Percentiles rank a stretch among this genome's conserved stretches.
Conservation (phyloP, 2,797 vertebrate genomes). For the Clarias fuscus region DNA sequence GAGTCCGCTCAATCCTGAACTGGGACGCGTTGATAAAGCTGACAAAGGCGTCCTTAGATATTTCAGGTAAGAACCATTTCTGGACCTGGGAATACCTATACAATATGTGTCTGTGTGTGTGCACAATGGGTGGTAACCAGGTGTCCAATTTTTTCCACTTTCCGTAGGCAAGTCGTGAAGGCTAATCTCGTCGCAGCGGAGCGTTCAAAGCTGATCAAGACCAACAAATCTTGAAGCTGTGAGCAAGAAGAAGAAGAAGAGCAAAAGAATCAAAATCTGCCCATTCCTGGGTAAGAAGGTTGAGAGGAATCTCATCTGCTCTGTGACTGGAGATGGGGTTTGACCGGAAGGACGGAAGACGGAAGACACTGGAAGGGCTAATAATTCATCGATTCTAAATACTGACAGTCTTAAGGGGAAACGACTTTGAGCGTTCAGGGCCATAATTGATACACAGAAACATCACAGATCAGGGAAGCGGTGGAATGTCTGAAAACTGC, state of each 20-base stretch:
- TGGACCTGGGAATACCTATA: too few relatives aligned
- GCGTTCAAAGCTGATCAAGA: constrained; percentile 21
- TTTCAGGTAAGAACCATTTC: constrained; percentile 65
- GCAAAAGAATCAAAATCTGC: constrained; percentile 35
- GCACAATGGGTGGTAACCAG: neutral
- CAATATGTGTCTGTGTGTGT: neutral
- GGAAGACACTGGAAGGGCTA: constrained; percentile 4
- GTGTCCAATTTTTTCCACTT: constrained; percentile 7
- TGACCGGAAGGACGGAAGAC: constrained; percentile 9
- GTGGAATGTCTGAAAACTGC: constrained; percentile 2
- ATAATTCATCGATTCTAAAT: neutral
- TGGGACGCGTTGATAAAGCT: constrained; percentile 4
- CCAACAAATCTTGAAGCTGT: constrained; percentile 36
- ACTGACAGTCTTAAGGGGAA: constrained; percentile 8
- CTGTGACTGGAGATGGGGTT: neutral
- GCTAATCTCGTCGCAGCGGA: constrained; percentile 54
- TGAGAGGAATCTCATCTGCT: neutral
- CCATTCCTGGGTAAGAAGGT: constrained; percentile 8
- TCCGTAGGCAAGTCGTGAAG: constrained; percentile 61
- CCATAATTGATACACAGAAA: neutral
- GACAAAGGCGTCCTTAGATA: constrained; percentile 54
- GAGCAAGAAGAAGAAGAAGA: neutral
- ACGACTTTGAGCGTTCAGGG: neutral
- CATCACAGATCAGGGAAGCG: constrained; percentile 10
- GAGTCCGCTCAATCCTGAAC: neutral